Conservation (phyloP, 2,888 invertebrate genomes). For the Alcis repandata region DNA sequence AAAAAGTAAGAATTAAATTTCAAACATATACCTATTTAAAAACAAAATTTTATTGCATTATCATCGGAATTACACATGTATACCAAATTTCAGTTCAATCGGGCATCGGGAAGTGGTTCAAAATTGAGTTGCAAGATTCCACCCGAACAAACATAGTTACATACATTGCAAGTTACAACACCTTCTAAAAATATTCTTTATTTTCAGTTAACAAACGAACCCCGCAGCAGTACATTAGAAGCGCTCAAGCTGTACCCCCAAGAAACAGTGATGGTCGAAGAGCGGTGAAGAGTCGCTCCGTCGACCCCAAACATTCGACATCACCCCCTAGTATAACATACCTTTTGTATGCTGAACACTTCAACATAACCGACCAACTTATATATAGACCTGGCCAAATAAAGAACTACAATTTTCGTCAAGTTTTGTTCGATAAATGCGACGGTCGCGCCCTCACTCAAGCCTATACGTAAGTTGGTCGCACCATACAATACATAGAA, state of each 20-base stretch:
- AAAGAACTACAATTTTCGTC: not conserved
- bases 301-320: constrained; percentile 9
- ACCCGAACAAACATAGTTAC: too few relatives aligned
- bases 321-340: constrained; percentile 24
- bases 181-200: not conserved
- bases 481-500: constrained; percentile 3
- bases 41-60: too few relatives aligned
- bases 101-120: too few relatives aligned
- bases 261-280: constrained; percentile 95
- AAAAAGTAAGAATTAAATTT: too few relatives aligned
- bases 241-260: constrained; percentile 96
- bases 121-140: too few relatives aligned
- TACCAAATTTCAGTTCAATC: too few relatives aligned
- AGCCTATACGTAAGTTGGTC: not conserved
- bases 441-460: not conserved
- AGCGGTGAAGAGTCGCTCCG: constrained; percentile 58
- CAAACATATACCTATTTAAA: too few relatives aligned
- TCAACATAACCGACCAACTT: constrained; percentile 1
- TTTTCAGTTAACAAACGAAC: constrained; percentile 91
- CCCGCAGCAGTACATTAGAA: constrained; percentile 91
- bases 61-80: too few relatives aligned
- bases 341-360: constrained; percentile 22
- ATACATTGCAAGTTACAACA: too few relatives aligned
- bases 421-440: not conserved
- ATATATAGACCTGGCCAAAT: not conserved